These are phyloP conservation scores for Mesocricetus auratus DNA, from an alignment of 2,113 vertebrate genomes.

Conservation along the genomic window DNA sequence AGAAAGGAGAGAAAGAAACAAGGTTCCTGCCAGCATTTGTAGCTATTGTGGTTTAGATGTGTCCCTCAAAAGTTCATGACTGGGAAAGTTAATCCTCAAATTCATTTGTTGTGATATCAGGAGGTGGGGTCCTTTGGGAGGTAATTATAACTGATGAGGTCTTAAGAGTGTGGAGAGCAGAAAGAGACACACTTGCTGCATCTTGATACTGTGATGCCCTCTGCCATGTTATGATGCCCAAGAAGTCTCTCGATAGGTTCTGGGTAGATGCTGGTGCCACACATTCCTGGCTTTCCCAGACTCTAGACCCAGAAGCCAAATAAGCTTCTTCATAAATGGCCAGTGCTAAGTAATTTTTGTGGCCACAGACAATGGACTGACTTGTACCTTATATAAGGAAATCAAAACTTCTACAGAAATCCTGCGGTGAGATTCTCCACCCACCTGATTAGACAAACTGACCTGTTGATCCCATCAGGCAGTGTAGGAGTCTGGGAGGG, in stretches of 20 bases:
- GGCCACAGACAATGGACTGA: not conserved
- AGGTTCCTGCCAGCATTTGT: not conserved
- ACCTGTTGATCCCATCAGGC: not conserved
- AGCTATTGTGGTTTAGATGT: not conserved
- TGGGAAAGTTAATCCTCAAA: not conserved
- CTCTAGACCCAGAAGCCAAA: not conserved
- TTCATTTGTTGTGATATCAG: not conserved
- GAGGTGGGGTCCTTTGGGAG: not conserved
- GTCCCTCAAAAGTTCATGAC: not conserved
- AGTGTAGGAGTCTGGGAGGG: not conserved
- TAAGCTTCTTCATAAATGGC: not conserved
- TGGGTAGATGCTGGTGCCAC: not conserved
- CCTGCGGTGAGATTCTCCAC: not conserved
- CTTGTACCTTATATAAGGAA: not conserved
- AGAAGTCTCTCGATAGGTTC: not conserved
- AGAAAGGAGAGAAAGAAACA: not conserved
- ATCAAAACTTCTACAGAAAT: not conserved
- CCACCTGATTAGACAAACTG: not conserved
- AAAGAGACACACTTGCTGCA: not conserved
- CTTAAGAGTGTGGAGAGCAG: not conserved
- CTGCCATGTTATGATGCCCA: not conserved
- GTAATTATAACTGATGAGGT: not conserved
- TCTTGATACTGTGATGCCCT: not conserved
- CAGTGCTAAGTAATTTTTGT: not conserved
- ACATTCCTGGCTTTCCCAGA: not conserved